These are phyloP conservation scores for Spilogale gracilis DNA, from an alignment of 2,113 vertebrate species.

Conservation along the genomic window DNA sequence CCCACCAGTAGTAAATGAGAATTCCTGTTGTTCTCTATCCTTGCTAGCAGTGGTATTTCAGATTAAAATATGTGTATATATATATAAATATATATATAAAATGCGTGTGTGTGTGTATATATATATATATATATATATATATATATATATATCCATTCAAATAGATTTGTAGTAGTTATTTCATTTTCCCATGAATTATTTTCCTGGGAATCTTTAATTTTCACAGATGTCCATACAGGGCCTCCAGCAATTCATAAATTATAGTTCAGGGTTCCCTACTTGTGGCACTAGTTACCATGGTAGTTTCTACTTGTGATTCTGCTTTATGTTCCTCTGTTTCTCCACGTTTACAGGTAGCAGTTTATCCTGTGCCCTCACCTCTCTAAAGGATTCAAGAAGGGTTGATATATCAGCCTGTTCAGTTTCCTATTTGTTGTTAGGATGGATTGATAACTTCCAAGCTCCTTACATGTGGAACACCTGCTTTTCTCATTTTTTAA, in stretches of 20 bases:
- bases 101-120: too few relatives aligned
- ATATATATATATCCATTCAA: not conserved
- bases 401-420: not conserved
- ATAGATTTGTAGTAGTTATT: not conserved
- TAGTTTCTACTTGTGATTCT: not conserved
- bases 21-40: not conserved
- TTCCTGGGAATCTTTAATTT: not conserved
- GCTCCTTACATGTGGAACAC: not conserved
- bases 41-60: not conserved
- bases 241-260: not conserved
- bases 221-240: not conserved
- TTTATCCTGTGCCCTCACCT: not conserved
- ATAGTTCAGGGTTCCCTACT: not conserved
- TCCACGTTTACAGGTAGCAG: not conserved
- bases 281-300: not conserved
- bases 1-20: not conserved
- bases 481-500: not conserved
- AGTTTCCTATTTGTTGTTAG: not conserved
- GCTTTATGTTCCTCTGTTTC: not conserved
- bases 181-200: not conserved
- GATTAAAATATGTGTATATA: not conserved
- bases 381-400: not conserved
- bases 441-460: not conserved
- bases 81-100: too few relatives aligned
- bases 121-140: too few relatives aligned